These are phyloP conservation scores for Hiodon tergisus DNA, from an alignment of 2,113 vertebrate species.

Conservation along the genomic window DNA sequence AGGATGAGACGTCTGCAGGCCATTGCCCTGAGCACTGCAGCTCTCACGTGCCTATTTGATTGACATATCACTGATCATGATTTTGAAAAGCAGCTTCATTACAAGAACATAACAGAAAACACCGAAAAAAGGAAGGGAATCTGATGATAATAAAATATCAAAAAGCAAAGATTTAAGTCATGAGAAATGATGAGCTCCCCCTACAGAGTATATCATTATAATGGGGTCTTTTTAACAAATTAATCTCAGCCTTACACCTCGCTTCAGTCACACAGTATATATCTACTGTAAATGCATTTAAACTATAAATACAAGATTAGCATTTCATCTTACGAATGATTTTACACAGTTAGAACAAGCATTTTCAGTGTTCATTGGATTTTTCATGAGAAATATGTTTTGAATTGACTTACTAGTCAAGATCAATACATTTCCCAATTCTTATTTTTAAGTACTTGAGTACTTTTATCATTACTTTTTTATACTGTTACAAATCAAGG, in stretches of 20 bases:
- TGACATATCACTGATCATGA: conserved; percentile 16
- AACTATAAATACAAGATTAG: conserved; percentile 1
- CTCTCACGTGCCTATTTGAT: conserved; percentile 20
- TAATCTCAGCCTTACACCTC: neutral
- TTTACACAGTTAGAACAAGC: neutral
- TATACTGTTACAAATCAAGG: neutral
- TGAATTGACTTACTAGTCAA: neutral
- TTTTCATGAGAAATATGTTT: conserved; percentile 2
- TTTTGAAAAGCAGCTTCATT: conserved; percentile 43
- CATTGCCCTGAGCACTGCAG: too few relatives aligned
- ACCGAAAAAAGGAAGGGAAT: conserved; percentile 12
- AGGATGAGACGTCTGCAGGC: conserved; percentile 43
- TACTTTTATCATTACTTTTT: neutral
- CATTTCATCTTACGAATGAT: neutral
- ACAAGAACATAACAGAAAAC: conserved; percentile 35
- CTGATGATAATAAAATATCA: conserved; percentile 8
- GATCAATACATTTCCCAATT: neutral
- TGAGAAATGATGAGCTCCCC: neutral
- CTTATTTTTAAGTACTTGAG: neutral
- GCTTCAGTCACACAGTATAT: neutral
- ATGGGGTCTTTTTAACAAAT: neutral
- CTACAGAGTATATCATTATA: neutral
- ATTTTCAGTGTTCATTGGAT: neutral
- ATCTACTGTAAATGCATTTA: neutral
- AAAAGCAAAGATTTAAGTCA: neutral